Conservation (phyloP, 2,113 vertebrate species). For the Cynopterus brachyotis region DNA sequence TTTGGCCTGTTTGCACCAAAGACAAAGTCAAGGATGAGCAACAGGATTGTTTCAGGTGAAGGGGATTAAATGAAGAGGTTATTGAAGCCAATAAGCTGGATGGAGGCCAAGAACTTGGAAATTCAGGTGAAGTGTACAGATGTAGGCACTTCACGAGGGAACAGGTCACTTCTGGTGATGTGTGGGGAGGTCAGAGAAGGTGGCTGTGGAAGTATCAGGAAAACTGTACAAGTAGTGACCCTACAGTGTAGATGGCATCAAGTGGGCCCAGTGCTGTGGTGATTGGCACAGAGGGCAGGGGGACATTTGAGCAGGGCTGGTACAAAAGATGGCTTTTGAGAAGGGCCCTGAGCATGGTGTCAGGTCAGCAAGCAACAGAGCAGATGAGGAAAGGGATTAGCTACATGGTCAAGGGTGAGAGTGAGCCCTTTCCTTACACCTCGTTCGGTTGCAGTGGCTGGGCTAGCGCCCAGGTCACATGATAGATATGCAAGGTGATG, state of each 20-base stretch:
- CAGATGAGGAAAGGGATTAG: background rate
- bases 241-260: background rate
- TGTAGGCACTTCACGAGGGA: background rate
- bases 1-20: background rate
- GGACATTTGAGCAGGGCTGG: background rate
- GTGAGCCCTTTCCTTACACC: too few species aligned
- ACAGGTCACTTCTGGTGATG: background rate
- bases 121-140: accelerated
- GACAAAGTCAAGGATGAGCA: background rate
- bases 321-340: background rate
- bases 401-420: background rate
- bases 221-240: background rate
- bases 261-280: background rate
- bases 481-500: too few species aligned
- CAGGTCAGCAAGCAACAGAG: background rate
- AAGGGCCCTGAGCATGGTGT: accelerated
- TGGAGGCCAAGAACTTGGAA: background rate
- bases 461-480: background rate
- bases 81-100: background rate
- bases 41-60: background rate
- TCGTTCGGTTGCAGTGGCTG: too few species aligned
- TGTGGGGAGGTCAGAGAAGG: background rate
- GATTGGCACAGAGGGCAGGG: too few species aligned
- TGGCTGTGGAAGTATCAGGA: background rate
- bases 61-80: background rate